These are phyloP conservation scores for Eublepharis macularius DNA, from an alignment of 2,113 vertebrate species.

Conservation along the genomic window DNA sequence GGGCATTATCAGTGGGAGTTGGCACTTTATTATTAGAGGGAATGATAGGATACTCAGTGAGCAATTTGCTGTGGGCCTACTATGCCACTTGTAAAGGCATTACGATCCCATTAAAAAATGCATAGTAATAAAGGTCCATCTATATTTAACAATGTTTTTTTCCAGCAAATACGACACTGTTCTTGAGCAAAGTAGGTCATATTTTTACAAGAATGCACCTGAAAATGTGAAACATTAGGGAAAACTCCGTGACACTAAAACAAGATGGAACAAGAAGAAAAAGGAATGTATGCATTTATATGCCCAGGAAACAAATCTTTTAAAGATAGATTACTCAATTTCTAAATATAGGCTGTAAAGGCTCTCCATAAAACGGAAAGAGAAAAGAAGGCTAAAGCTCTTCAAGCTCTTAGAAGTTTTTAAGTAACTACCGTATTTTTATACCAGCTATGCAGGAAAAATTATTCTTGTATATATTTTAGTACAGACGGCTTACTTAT, in stretches of 20 bases:
- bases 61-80: not conserved
- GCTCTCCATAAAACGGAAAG: not conserved
- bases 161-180: slow-evolving; percentile 28
- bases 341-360: slow-evolving; percentile 24
- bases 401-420: not conserved
- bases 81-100: not conserved
- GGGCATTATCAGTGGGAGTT: too few relatives aligned
- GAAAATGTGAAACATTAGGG: slow-evolving; percentile 18
- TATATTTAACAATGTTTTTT: slow-evolving; percentile 24
- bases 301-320: not conserved
- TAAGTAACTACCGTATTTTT: not conserved
- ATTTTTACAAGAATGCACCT: slow-evolving; percentile 22
- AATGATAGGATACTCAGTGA: not conserved
- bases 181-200: slow-evolving; percentile 20
- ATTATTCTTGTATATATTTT: not conserved
- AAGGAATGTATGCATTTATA: not conserved
- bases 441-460: not conserved
- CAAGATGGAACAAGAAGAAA: slow-evolving; percentile 5
- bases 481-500: not conserved
- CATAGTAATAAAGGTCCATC: slow-evolving; percentile 27
- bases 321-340: slow-evolving; percentile 13
- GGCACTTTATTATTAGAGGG: too few relatives aligned
- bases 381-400: not conserved
- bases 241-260: slow-evolving; percentile 18
- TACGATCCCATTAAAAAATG: slow-evolving; percentile 23